Percentiles rank a stretch among this genome's conserved stretches.
phyloP scores from a whole-genome alignment of 2,797 vertebrate species.

The Myotis vivesi region DNA sequence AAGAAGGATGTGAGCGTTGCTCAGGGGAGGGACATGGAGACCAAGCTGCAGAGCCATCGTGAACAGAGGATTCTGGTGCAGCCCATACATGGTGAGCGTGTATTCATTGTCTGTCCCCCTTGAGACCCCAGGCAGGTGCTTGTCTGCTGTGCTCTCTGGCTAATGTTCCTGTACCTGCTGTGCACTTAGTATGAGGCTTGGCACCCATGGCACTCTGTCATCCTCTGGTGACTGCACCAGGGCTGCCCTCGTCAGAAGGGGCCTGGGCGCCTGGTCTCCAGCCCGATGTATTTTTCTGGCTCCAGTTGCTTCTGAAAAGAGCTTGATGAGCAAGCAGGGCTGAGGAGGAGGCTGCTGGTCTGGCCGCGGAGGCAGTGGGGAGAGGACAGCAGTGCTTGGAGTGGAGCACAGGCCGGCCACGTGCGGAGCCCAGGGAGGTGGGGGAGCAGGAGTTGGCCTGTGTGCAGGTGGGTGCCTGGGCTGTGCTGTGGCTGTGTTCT shows the following conservation, averaged over 20 bases:
- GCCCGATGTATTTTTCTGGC: background rate
- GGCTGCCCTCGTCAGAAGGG: background rate
- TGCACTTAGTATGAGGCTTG: background rate
- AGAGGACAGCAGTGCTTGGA: background rate
- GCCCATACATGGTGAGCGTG: too few species aligned
- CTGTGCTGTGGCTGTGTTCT: background rate
- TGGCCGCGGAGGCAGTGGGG: background rate
- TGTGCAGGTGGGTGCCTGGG: fast-evolving
- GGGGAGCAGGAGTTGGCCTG: background rate
- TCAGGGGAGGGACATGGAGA: background rate
- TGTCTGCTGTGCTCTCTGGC: background rate
- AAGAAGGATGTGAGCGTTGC: background rate
- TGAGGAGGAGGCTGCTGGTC: background rate
- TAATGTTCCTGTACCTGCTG: background rate
- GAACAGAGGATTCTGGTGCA: background rate
- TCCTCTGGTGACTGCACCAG: background rate
- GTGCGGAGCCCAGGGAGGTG: fast-evolving
- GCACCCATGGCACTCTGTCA: fast-evolving
- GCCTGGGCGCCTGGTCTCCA: background rate
- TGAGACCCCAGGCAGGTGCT: background rate
- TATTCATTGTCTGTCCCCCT: background rate
- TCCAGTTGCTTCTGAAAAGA: background rate
- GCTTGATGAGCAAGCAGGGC: background rate
- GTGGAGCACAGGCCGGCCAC: fast-evolving
- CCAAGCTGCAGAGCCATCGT: fast-evolving